These are phyloP conservation scores for Hoplostethus atlanticus DNA, from an alignment of 2,797 vertebrate genomes.

Conservation along the genomic window DNA sequence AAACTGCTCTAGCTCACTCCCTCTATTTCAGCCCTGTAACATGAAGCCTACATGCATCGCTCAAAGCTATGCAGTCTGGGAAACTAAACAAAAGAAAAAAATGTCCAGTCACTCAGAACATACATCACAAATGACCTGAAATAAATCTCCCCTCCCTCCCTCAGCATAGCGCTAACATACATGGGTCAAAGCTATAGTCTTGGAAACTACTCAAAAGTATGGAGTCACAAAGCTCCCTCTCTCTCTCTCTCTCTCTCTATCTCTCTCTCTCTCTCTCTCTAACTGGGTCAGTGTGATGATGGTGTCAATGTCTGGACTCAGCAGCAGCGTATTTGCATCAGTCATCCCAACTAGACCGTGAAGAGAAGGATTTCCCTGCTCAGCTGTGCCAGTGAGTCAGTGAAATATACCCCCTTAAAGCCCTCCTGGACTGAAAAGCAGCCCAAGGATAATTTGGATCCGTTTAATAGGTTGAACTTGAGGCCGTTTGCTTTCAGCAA, in stretches of 20 bases:
- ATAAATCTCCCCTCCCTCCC: constrained; percentile 28
- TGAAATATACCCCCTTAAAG: constrained; percentile 77
- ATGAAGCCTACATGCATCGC: background rate
- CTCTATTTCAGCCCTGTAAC: background rate
- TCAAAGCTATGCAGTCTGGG: background rate
- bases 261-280: constrained; percentile 33
- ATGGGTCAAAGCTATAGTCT: constrained; percentile 33
- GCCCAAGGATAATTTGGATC: constrained; percentile 68
- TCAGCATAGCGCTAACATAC: constrained; percentile 34
- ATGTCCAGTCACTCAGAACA: constrained; percentile 25
- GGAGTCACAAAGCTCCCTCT: constrained; percentile 46
- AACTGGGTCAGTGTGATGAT: constrained; percentile 80
- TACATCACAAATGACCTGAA: constrained; percentile 41
- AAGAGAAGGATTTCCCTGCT: constrained; percentile 83
- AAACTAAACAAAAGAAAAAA: constrained; percentile 23
- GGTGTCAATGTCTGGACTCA: constrained; percentile 82
- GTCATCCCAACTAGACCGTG: constrained; percentile 84
- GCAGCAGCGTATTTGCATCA: constrained; percentile 84
- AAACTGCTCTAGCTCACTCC: constrained; percentile 12
- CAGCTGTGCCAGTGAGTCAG: constrained; percentile 82
- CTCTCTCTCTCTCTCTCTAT: background rate
- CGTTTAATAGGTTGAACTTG: constrained; percentile 69
- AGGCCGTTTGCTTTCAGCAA: constrained; percentile 59
- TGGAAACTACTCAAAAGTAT: constrained; percentile 49
- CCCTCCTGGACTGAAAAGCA: constrained; percentile 64